Base-by-base conservation (phyloP, 2,888 invertebrate species). In the Allygus modestus region DNA sequence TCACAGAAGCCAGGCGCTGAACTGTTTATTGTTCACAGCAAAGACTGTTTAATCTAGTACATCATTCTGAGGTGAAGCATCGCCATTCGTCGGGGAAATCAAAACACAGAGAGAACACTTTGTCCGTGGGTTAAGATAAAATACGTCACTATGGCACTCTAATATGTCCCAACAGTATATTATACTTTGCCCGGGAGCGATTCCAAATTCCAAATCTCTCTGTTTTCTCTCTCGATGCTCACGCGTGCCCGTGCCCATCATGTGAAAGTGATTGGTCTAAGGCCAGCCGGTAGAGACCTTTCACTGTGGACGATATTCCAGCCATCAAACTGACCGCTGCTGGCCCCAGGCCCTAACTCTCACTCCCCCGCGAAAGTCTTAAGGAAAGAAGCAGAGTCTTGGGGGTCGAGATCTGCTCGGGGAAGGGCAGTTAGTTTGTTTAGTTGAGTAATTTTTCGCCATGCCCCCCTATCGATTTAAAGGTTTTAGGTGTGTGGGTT, bases 211-310 rank as follows among this genome's bases (percentile, higher is more conserved):
- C 65, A 31, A 65, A 65, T 65, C 65, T 65, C 65, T 65, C 28
- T 65, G 65, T 65, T 65, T 65, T 65, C 65, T 28, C 65, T 65
- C 28, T 65, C 28, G 28, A 65, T 28, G 65, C 28, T 31, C 65
- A 65, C 65, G 65, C 65, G 65, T 65, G 65, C 28, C 23, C 46
- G 2, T n/a, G n/a, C 23, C 51, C 15, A 51, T 20, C 23, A 5
- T 65, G 65, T 65, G 65, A 65, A 65, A 65, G 65, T 65, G 65
- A 65, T 65, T 65, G 65, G 17, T 65, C 28, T 65, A 65, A 65
- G 65, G 65, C 65, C 65, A 65, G 31, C 65, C 28, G 65, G 1
- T 65, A 5, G 1, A 23, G 54, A 2, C 58, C 65, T 65, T 65
- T 65, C 65, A 65, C 65, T 17, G 26, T 58, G 65, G 65, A 65